Conservation (phyloP, 2,113 vertebrate species). For the Crotalus viridis region DNA sequence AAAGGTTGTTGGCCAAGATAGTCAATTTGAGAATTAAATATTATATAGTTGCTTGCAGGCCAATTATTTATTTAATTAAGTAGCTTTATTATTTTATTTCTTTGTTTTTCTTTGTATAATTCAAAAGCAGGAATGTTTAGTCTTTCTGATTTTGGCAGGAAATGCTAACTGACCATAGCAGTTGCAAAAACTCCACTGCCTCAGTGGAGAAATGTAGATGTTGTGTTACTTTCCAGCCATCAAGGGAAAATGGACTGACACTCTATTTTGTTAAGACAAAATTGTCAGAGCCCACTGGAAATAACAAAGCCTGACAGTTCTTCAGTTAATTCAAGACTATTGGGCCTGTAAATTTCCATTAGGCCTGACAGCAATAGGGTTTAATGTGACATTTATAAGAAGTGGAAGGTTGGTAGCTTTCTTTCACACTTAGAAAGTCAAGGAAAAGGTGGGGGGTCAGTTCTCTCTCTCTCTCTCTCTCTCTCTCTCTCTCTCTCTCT, state of each 20-base stretch:
- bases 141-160: constrained; percentile 10
- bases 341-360: constrained; percentile 56
- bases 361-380: constrained; percentile 45
- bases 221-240: constrained; percentile 52
- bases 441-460: constrained; percentile 28
- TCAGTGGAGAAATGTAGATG: constrained; percentile 51
- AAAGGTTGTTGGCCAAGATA: background rate
- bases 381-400: constrained; percentile 58
- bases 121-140: background rate
- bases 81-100: background rate
- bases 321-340: constrained; percentile 54
- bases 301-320: constrained; percentile 58
- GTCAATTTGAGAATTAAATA: background rate
- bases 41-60: background rate
- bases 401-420: constrained; percentile 54
- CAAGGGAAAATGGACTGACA: constrained; percentile 58
- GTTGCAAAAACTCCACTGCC: constrained; percentile 7
- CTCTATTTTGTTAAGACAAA: constrained; percentile 51
- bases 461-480: background rate
- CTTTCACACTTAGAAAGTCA: constrained; percentile 52
- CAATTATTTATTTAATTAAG: background rate
- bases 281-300: constrained; percentile 49
- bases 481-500: no score
- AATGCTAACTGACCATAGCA: constrained; percentile 21
- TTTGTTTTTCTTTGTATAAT: background rate